Evolutionary conservation across 53 echinoderm and acorn worm genomes (phyloP), one percentile per base, ranked within the genome.

Genomic region (Luidia sarsii): DNA sequence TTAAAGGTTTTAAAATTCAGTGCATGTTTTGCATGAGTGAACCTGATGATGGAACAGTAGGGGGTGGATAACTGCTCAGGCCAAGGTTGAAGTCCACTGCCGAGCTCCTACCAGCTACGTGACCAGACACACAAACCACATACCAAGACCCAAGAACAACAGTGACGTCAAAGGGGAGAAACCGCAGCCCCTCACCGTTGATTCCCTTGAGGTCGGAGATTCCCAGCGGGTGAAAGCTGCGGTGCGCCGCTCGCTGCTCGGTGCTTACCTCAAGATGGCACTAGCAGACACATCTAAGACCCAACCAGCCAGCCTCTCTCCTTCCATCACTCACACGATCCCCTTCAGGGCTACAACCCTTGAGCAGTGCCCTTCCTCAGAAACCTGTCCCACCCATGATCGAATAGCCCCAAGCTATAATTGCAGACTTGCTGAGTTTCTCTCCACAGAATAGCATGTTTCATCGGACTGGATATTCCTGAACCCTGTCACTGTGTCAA

Each of bases 101-200:
- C n/a, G n/a, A n/a, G n/a, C n/a, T n/a, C n/a, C n/a, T 1, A 31
- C 33, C 50, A 4, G 8, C 35, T 70, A 70, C 57, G 72, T 72
- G 72, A 72, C 72, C 18, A 72, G 72, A 57, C 57, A 38, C 57
- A 27, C 15, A 72, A 72, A 38, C 72, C 55, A 55, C 57, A 56
- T 24, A n/a, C n/a, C n/a, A n/a, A n/a, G n/a, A n/a, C n/a, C n/a
- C n/a, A n/a, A n/a, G 7, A 38, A 72, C 72, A 55, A 36, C 72
- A 72, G 56, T 72, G 72, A 72, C 72, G 72, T 72, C 72, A 72
- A 72, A 56, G 54, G 55, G 10, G 39, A 38, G 55, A 31, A 72
- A 56, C 35, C 35, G 38, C 24, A 11, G 34, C 31, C 54, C 9
- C 27, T 19, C 31, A n/a, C n/a, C n/a, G 51, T 50, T 46, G 51